These are phyloP conservation scores for Lacerta bilineata DNA, from an alignment of 2,797 vertebrate species.

Conservation along the genomic window DNA sequence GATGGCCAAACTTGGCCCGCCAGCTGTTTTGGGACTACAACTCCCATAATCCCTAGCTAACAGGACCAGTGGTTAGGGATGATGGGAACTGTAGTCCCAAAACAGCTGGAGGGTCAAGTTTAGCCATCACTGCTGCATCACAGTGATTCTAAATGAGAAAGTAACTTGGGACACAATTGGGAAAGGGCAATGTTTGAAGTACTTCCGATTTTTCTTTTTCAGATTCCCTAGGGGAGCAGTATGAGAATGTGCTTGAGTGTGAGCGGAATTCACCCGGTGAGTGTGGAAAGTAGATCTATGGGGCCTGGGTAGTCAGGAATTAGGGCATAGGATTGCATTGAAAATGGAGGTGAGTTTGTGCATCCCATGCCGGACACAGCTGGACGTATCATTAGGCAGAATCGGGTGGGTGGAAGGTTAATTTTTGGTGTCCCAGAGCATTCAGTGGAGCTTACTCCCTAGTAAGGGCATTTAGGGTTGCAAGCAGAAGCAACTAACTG, in stretches of 20 bases:
- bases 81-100: too few relatives aligned
- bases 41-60: too few relatives aligned
- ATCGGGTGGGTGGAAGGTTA: too few relatives aligned
- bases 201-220: not conserved
- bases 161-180: not conserved
- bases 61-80: too few relatives aligned
- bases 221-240: constrained; percentile 31
- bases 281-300: constrained; percentile 13
- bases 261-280: constrained; percentile 69
- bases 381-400: not conserved
- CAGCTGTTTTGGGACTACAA: too few relatives aligned
- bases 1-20: too few relatives aligned
- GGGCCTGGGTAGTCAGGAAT: not conserved
- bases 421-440: too few relatives aligned
- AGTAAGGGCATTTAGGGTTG: not conserved
- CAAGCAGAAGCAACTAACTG: not conserved
- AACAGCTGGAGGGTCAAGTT: too few relatives aligned
- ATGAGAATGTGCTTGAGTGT: constrained; percentile 49
- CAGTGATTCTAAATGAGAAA: not conserved
- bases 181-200: not conserved
- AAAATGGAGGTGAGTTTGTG: not conserved
- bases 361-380: not conserved
- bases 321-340: not conserved
- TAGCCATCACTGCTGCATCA: too few relatives aligned
- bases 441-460: too few relatives aligned